Conservation (phyloP, 1,140 invertebrate genomes). For the Orius laevigatus region DNA sequence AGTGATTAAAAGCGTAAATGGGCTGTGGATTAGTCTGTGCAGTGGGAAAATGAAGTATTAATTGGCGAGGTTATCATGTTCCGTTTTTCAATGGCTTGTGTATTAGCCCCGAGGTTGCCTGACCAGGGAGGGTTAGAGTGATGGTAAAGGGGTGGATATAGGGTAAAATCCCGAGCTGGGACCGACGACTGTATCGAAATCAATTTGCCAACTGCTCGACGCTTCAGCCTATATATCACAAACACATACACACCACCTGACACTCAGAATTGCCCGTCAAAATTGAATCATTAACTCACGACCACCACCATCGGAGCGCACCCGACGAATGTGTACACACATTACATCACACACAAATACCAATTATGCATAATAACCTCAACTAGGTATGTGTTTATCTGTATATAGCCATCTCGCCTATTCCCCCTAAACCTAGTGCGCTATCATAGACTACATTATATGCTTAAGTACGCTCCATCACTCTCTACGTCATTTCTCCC, state of each 20-base stretch:
- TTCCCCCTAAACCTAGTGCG: not conserved
- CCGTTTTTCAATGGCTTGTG: too few relatives aligned
- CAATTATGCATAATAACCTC: constrained; percentile 15
- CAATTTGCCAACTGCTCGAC: constrained; percentile 9
- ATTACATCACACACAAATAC: constrained; percentile 14
- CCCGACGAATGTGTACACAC: constrained; percentile 8
- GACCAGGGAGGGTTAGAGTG: constrained; percentile 2
- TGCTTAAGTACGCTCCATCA: constrained; percentile 5
- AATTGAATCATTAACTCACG: constrained; percentile 15
- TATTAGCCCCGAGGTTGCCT: not conserved
- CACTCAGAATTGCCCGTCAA: constrained; percentile 15
- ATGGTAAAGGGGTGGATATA: constrained; percentile 1
- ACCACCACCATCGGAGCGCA: not conserved
- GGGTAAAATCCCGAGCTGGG: not conserved
- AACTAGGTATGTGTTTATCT: constrained; percentile 14
- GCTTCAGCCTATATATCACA: constrained; percentile 11
- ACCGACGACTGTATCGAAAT: constrained; percentile 8
- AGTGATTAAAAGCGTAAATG: too few relatives aligned
- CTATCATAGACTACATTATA: not conserved
- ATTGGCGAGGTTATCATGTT: too few relatives aligned
- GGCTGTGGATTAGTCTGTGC: too few relatives aligned
- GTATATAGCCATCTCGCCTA: constrained; percentile 6
- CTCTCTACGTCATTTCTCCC: constrained; percentile 1
- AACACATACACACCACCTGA: constrained; percentile 10
- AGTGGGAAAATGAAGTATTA: too few relatives aligned